Conservation (phyloP, 1,140 invertebrate species). For the Venustaconcha ellipsiformis region DNA sequence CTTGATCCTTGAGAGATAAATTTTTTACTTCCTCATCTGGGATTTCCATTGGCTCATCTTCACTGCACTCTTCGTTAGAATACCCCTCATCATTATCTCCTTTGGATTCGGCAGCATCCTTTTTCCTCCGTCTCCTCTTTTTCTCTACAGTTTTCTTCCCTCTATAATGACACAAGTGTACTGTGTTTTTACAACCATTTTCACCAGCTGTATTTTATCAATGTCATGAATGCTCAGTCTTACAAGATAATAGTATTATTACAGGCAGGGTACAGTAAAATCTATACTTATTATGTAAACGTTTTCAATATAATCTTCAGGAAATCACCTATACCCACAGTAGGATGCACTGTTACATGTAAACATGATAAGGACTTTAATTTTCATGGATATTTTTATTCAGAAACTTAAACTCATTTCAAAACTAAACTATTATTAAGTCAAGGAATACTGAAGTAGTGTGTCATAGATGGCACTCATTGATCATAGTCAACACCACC, state of each 20-base stretch:
- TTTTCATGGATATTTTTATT: no score
- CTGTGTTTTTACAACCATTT: background rate
- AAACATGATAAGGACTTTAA: no score
- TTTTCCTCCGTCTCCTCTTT: slow-evolving; percentile 48
- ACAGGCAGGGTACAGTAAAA: background rate
- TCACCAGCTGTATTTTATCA: background rate
- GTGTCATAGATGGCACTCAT: no score
- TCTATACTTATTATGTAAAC: no score
- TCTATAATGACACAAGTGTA: slow-evolving; percentile 17
- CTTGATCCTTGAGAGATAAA: slow-evolving; percentile 50
- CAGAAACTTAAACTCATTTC: no score
- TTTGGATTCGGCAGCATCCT: slow-evolving; percentile 56
- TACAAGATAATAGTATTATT: background rate
- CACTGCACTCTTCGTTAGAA: slow-evolving; percentile 54
- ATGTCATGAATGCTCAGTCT: background rate
- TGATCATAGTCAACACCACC: no score
- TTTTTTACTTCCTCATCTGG: slow-evolving; percentile 38
- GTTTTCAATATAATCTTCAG: no score
- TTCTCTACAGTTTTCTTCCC: slow-evolving; percentile 47
- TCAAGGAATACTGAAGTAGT: no score
- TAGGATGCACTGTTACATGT: no score
- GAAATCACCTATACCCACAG: no score
- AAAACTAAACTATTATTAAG: no score
- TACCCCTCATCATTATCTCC: slow-evolving; percentile 35
- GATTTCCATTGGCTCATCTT: slow-evolving; percentile 37